A percentile compares a stretch with the other conserved stretches of the same genome.
phyloP scores from a whole-genome alignment of 2,797 vertebrate genomes.

The Halcyon badia region DNA sequence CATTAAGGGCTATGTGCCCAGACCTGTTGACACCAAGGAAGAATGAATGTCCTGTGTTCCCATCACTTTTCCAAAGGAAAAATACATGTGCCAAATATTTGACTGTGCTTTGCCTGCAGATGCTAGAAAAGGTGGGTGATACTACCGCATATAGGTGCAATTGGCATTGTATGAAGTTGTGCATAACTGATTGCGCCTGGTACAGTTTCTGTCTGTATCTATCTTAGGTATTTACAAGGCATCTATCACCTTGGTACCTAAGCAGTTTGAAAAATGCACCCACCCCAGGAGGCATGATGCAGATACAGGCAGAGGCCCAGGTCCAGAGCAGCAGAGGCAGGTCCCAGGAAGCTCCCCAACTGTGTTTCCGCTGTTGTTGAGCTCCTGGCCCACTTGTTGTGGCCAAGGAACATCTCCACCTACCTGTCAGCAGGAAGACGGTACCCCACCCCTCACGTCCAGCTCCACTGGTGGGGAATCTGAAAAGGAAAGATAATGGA shows the following conservation, averaged over 20 bases:
- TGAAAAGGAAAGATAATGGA: slow-evolving; percentile 72
- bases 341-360: slow-evolving; percentile 58
- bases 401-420: slow-evolving; percentile 67
- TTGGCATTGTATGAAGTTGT: slow-evolving; percentile 63
- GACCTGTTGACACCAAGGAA: slow-evolving; percentile 43
- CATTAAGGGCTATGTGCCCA: slow-evolving; percentile 8
- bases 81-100: slow-evolving; percentile 39
- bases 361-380: slow-evolving; percentile 59
- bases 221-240: slow-evolving; percentile 77
- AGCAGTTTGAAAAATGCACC: slow-evolving; percentile 72
- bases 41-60: slow-evolving; percentile 48
- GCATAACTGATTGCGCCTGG: slow-evolving; percentile 57
- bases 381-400: slow-evolving; percentile 69
- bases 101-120: slow-evolving; percentile 54
- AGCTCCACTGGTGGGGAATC: slow-evolving; percentile 67
- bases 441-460: slow-evolving; percentile 52
- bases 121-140: slow-evolving; percentile 70
- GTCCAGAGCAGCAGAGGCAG: slow-evolving; percentile 71
- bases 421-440: slow-evolving; percentile 69
- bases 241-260: slow-evolving; percentile 71
- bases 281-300: slow-evolving; percentile 70
- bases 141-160: slow-evolving; percentile 33
- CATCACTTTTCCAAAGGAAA: slow-evolving; percentile 62
- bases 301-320: slow-evolving; percentile 69
- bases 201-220: slow-evolving; percentile 78